Percentiles rank a stretch among this genome's conserved stretches.
These are phyloP conservation scores for Coilia nasus DNA, from an alignment of 2,797 vertebrate species.

Conservation along the genomic window DNA sequence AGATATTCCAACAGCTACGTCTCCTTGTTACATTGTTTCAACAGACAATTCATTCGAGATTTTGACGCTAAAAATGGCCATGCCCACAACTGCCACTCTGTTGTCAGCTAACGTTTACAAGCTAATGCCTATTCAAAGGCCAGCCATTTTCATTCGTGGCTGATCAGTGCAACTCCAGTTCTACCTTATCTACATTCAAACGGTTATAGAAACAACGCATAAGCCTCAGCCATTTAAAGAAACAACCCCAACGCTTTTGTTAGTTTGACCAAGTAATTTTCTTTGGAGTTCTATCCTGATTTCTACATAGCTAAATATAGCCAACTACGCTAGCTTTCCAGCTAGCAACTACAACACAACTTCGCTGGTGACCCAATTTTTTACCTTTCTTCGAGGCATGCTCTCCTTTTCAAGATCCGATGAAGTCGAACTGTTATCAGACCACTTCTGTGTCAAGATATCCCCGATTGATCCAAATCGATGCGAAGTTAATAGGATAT, in stretches of 20 bases:
- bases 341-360: neutral
- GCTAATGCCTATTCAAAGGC: slow-evolving; percentile 5
- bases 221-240: neutral
- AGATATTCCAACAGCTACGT: neutral
- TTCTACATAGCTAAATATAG: neutral
- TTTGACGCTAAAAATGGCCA: neutral
- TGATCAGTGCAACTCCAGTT: neutral
- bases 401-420: neutral
- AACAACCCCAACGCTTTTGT: neutral
- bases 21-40: neutral
- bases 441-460: neutral
- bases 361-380: slow-evolving; percentile 29
- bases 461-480: neutral
- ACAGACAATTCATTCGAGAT: neutral
- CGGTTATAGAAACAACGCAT: neutral
- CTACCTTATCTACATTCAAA: neutral
- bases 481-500: neutral
- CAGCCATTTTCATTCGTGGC: slow-evolving; percentile 14
- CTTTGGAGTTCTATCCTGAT: neutral
- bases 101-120: slow-evolving; percentile 6
- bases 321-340: neutral
- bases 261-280: neutral
- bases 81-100: neutral
- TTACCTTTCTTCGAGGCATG: slow-evolving; percentile 67
- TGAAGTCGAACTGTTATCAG: neutral